phyloP scores from a whole-genome alignment of 2,797 vertebrate genomes.

The Naso thynnoides region DNA sequence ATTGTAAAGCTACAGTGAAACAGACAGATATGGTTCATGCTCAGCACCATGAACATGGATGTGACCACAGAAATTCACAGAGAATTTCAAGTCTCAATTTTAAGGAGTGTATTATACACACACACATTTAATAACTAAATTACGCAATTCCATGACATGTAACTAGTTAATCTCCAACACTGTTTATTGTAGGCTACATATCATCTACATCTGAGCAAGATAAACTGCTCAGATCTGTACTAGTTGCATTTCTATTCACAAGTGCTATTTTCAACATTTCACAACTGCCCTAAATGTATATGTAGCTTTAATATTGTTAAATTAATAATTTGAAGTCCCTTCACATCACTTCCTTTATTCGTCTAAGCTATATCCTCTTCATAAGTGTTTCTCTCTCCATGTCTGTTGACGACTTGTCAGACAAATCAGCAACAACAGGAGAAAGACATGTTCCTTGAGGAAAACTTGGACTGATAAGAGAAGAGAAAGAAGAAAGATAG shows the following conservation, averaged over 20 bases:
- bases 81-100: background rate
- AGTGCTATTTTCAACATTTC: background rate
- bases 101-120: background rate
- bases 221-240: background rate
- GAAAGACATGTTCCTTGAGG: slow-evolving; percentile 57
- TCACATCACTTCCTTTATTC: slow-evolving; percentile 12
- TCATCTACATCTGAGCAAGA: background rate
- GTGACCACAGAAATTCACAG: slow-evolving; percentile 1
- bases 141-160: too few relatives aligned
- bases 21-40: background rate
- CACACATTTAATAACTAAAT: too few relatives aligned
- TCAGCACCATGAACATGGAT: slow-evolving; percentile 37
- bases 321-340: slow-evolving; percentile 15
- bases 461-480: slow-evolving; percentile 58
- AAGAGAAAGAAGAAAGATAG: slow-evolving; percentile 6
- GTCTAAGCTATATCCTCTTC: slow-evolving; percentile 22
- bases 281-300: background rate
- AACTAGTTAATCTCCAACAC: too few relatives aligned
- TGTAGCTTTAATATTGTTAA: background rate
- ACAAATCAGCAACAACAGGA: slow-evolving; percentile 51
- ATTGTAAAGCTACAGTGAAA: background rate
- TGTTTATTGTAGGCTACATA: too few relatives aligned
- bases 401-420: slow-evolving; percentile 62
- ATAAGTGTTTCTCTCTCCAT: slow-evolving; percentile 25
- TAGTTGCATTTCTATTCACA: background rate